These are phyloP conservation scores for Acinonyx jubatus DNA, from an alignment of 2,113 vertebrate genomes.

Conservation along the genomic window DNA sequence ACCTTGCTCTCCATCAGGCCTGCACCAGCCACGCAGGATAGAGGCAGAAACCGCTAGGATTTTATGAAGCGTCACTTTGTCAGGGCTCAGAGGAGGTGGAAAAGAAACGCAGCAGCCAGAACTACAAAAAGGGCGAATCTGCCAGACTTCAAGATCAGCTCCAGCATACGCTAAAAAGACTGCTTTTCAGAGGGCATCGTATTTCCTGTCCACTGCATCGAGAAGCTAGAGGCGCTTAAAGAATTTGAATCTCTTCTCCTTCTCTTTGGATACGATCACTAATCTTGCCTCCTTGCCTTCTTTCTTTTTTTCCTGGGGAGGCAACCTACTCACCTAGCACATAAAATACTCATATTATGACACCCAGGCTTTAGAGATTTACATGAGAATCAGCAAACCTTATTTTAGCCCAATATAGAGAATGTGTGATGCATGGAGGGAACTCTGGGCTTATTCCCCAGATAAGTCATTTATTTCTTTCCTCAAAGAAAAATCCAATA, in stretches of 20 bases:
- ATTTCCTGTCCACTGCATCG: not conserved
- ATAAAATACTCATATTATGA: slow-evolving; percentile 81
- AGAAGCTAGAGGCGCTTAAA: not conserved
- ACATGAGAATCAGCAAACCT: slow-evolving; percentile 85
- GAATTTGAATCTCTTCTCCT: slow-evolving; percentile 53
- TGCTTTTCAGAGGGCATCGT: not conserved
- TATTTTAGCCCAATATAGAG: slow-evolving; percentile 83
- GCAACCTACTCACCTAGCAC: slow-evolving; percentile 83
- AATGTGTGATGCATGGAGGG: slow-evolving; percentile 72
- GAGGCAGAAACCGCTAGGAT: not conserved
- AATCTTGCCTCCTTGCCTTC: slow-evolving; percentile 68
- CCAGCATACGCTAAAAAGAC: not conserved
- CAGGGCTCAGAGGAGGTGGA: not conserved
- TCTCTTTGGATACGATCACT: slow-evolving; percentile 76
- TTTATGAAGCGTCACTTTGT: not conserved
- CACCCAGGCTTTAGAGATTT: slow-evolving; percentile 86
- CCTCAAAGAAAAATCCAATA: slow-evolving; percentile 89
- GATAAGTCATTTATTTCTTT: slow-evolving; percentile 88
- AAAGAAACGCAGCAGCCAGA: not conserved
- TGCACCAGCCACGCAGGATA: not conserved
- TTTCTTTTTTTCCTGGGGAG: slow-evolving; percentile 70
- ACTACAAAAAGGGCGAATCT: not conserved
- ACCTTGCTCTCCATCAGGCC: rapidly evolving
- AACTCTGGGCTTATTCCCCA: slow-evolving; percentile 85
- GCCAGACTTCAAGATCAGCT: slow-evolving; percentile 1